A percentile compares a stretch with the other conserved stretches of the same genome.
These are phyloP conservation scores for Drosophila subsilvestris DNA, from an alignment of 2,888 invertebrate species.

Conservation along the genomic window DNA sequence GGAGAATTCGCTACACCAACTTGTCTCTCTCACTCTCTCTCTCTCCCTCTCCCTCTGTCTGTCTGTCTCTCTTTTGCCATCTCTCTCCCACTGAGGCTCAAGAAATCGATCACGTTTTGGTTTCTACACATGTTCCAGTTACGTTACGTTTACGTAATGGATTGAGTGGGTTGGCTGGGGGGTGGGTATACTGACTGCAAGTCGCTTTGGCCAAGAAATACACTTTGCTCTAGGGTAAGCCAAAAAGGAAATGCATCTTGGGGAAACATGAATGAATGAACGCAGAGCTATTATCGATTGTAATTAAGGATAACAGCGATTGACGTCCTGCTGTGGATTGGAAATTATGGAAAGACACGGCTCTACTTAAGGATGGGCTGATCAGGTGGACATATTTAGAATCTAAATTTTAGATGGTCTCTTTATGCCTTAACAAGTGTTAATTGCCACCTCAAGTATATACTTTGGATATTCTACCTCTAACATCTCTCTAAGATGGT, in stretches of 20 bases:
- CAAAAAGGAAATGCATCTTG: conserved; percentile 11
- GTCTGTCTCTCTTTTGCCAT: neutral
- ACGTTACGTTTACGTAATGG: conserved; percentile 76
- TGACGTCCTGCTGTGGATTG: no score
- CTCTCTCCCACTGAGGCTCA: conserved; percentile 38
- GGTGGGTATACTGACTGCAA: conserved; percentile 2
- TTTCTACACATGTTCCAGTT: conserved; percentile 77
- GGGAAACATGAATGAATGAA: conserved; percentile 1
- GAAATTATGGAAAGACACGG: no score
- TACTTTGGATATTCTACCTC: no score
- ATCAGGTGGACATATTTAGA: no score
- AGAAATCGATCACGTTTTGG: conserved; percentile 77
- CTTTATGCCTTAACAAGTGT: no score
- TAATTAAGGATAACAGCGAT: neutral
- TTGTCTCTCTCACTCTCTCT: conserved; percentile 60
- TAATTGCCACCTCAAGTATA: no score
- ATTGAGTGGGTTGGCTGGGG: neutral
- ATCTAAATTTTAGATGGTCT: no score
- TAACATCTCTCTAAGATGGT: no score
- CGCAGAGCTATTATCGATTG: neutral
- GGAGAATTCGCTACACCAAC: conserved; percentile 77
- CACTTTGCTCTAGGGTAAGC: conserved; percentile 30
- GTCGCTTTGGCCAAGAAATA: conserved; percentile 32
- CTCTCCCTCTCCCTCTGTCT: conserved; percentile 36
- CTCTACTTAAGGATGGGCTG: no score